phyloP scores from a whole-genome alignment of 2,888 invertebrate genomes.

The Synanthedon formicaeformis region DNA sequence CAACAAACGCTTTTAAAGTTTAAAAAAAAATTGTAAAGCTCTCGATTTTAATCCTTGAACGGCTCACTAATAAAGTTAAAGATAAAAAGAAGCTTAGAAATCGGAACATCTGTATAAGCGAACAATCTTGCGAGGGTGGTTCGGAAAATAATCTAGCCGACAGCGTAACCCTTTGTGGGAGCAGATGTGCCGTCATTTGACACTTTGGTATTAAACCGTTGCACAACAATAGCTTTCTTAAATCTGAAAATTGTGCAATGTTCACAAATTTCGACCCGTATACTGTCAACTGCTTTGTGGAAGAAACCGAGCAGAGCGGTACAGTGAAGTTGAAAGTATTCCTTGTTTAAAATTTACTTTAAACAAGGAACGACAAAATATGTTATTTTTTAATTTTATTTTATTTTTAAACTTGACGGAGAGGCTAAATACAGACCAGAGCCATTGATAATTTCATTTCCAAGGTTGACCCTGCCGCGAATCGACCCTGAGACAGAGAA shows the following conservation, averaged over 20 bases:
- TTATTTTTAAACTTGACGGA: too few relatives aligned
- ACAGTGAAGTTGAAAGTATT: too few relatives aligned
- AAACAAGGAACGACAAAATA: not conserved
- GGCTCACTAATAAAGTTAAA: conserved; percentile 19
- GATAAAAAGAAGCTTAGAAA: conserved; percentile 27
- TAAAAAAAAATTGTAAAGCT: conserved; percentile 6
- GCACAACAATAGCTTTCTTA: conserved; percentile 69
- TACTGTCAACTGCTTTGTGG: conserved; percentile 49
- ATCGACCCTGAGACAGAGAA: too few relatives aligned
- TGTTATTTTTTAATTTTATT: not conserved
- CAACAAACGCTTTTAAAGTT: not conserved
- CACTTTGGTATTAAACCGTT: conserved; percentile 71
- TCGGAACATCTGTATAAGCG: conserved; percentile 63
- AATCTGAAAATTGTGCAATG: conserved; percentile 66
- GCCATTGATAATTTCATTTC: too few relatives aligned
- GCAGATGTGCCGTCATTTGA: conserved; percentile 71
- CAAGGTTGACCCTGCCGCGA: too few relatives aligned
- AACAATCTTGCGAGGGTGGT: conserved; percentile 66
- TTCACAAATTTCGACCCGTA: conserved; percentile 62
- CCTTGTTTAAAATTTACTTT: too few relatives aligned
- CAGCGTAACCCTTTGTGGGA: conserved; percentile 62
- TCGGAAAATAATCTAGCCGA: conserved; percentile 68
- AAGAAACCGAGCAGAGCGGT: conserved; percentile 12
- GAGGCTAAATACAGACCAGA: too few relatives aligned
- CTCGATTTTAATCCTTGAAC: conserved; percentile 20